These are phyloP conservation scores for Stegastes partitus DNA, from an alignment of 2,113 vertebrate species.

Conservation along the genomic window DNA sequence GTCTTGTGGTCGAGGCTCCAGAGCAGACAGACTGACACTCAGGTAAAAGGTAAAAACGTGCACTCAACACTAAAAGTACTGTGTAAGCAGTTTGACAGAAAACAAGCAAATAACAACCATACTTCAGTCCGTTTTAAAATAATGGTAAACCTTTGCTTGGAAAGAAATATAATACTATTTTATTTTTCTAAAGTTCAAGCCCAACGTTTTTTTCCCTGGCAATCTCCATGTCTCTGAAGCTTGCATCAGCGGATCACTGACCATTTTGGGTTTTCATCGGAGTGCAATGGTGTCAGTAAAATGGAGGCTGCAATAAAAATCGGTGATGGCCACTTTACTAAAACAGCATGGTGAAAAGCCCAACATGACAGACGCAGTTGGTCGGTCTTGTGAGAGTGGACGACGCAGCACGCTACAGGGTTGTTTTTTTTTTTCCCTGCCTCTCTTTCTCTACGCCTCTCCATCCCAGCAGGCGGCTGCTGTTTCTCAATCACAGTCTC, in stretches of 20 bases:
- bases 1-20: too few species aligned
- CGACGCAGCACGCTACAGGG: constrained; percentile 7
- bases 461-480: constrained; percentile 49
- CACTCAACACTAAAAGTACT: too few species aligned
- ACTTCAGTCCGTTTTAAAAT: constrained; percentile 11
- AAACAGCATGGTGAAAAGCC: constrained; percentile 53
- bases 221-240: background rate
- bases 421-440: background rate
- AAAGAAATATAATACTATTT: too few species aligned
- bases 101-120: too few species aligned
- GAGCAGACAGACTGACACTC: too few species aligned
- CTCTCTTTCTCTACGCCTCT: constrained; percentile 29
- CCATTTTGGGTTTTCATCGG: constrained; percentile 14
- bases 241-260: background rate
- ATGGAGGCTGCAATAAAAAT: constrained; percentile 49
- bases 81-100: too few species aligned
- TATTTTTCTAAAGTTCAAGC: too few species aligned
- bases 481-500: constrained; percentile 51
- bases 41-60: too few species aligned
- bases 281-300: constrained; percentile 24
- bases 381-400: constrained; percentile 52
- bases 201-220: too few species aligned
- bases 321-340: constrained; percentile 36
- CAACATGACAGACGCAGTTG: constrained; percentile 39
- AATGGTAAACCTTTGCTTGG: background rate